phyloP scores from a whole-genome alignment of 2,113 vertebrate genomes.

The Phylloscopus trochiloides region DNA sequence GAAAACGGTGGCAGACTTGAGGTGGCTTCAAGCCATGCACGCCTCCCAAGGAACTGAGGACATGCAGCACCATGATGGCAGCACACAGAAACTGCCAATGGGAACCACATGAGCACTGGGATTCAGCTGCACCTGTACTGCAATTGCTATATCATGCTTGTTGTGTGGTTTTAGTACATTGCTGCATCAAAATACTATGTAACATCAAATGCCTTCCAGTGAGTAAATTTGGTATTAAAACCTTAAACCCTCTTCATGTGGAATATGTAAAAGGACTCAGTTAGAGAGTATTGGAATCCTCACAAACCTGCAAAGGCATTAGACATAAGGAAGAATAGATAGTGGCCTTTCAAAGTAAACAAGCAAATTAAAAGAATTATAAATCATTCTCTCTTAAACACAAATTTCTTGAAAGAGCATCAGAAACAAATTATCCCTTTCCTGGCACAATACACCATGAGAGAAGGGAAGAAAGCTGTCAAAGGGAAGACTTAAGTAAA shows the following conservation, averaged over 20 bases:
- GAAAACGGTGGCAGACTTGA: neutral
- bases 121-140: neutral
- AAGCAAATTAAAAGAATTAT: neutral
- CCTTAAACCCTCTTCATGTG: neutral
- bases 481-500: neutral
- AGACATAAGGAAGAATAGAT: neutral
- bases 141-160: rapidly evolving
- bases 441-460: neutral
- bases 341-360: neutral
- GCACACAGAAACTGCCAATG: neutral
- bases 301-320: neutral
- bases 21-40: neutral
- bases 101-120: neutral
- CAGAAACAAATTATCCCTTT: neutral
- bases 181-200: neutral
- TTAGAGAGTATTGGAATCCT: neutral
- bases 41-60: neutral
- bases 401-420: neutral
- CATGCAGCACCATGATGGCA: rapidly evolving
- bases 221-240: neutral
- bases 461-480: neutral
- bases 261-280: neutral
- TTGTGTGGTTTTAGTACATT: neutral
- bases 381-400: neutral
- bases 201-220: neutral